phyloP scores from a whole-genome alignment of 2,113 vertebrate species.

The Oreochromis aureus region DNA sequence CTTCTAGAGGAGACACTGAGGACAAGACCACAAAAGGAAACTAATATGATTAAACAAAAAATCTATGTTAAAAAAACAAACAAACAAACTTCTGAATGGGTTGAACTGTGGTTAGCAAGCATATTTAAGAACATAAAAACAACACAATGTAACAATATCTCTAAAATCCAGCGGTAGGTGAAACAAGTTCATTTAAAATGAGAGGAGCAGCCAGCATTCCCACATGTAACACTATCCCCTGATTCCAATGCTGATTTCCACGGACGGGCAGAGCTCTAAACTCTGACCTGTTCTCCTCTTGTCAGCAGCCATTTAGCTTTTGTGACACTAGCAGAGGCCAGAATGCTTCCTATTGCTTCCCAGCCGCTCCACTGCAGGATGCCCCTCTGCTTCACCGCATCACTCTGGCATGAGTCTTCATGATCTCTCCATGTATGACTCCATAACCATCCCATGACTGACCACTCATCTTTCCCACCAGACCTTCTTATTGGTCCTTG shows the following conservation, averaged over 20 bases:
- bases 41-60: not conserved
- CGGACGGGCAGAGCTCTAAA: accelerated
- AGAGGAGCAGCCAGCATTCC: not conserved
- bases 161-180: not conserved
- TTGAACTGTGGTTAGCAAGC: not conserved
- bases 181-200: not conserved
- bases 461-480: not conserved
- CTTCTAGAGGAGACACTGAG: not conserved
- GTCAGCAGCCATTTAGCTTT: not conserved
- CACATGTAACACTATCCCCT: not conserved
- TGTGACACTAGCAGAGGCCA: not conserved
- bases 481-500: not conserved
- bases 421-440: not conserved
- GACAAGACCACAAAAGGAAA: not conserved
- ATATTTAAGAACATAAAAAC: not conserved
- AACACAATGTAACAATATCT: not conserved
- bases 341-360: not conserved
- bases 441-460: not conserved
- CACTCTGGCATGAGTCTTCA: not conserved
- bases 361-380: not conserved
- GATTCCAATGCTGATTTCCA: not conserved
- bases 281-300: not conserved
- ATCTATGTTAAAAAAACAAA: not conserved
- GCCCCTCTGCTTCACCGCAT: not conserved
- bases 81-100: not conserved